Conservation (phyloP, 2,888 invertebrate species). For the Archips xylosteana region DNA sequence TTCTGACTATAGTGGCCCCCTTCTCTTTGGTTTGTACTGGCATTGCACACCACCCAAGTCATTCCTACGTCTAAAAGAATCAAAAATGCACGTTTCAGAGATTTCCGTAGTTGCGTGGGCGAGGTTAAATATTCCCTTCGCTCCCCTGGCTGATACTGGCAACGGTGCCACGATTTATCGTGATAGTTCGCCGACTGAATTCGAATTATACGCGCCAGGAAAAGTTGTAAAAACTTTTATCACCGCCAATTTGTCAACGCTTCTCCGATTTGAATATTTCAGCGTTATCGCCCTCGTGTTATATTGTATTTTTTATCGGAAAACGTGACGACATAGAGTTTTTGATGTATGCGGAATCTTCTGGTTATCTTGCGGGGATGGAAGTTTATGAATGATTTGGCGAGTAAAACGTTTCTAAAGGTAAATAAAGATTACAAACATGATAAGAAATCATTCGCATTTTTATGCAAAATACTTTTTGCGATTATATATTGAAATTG, state of each 20-base stretch:
- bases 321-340: conserved; percentile 29
- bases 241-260: conserved; percentile 61
- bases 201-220: conserved; percentile 49
- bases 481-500: no score
- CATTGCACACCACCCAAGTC: no score
- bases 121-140: no score
- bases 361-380: not conserved
- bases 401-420: not conserved
- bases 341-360: conserved; percentile 8
- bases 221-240: conserved; percentile 60
- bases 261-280: conserved; percentile 55
- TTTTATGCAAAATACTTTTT: no score
- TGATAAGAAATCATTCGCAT: no score
- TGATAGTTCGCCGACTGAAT: conserved; percentile 52
- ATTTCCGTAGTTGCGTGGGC: not conserved
- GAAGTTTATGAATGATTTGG: conserved; percentile 2
- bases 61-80: no score
- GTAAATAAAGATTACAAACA: not conserved
- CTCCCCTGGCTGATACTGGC: not conserved
- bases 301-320: conserved; percentile 40
- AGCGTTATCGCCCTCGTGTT: conserved; percentile 43
- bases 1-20: no score
- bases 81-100: not conserved
- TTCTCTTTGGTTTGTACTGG: no score
- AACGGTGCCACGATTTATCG: conserved; percentile 52